Base-by-base conservation (phyloP, 2,888 invertebrate genomes). In the Synergus gifuensis region DNA sequence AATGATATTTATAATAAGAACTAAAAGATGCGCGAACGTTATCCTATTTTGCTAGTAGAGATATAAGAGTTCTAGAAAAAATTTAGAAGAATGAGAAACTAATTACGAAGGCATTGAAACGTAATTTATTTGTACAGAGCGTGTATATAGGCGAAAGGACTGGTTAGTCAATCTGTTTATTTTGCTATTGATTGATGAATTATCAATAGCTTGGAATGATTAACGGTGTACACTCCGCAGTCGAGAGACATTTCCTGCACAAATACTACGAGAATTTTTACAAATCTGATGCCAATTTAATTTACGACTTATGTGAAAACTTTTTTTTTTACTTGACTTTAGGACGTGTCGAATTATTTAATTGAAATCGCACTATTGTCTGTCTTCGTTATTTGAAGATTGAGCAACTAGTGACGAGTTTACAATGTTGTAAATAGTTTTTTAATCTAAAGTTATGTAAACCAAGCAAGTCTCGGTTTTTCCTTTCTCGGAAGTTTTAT, bases 341-440 rank as follows among this genome's bases (percentile, higher is more conserved):
- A 63, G 46, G 12, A 14, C 54, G n/a, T n/a, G 36, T 78, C 36
- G 42, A 76, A 44, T 76, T 42, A 78, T 66, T 79, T 77, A 73
- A 64, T 22, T 78, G 16, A 44, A 76, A 78, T 83, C 4, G 12
- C 73, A 89, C 90, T 91, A 90, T 86, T 90, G 90, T 88, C 87
- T 86, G 86, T 91, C 91, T 91, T 91, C 87, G 79, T 79, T 77
- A 78, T 28, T 79, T 73, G 87, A 90, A 91, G 91, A 91, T 88
- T 87, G 88, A 78, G 86, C 89, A 90, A 85, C 88, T 90, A 90
- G 89, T 86, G 79, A 81, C 60, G 42, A 58, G 76, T 80, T 49
- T 36, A 8, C 58, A 5, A 54, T 60, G 83, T 81, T 86, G 85
- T 86, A 86, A 83, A 86, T 86, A 86, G 82, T 80, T 82, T 83